Evolutionary conservation across 2,113 vertebrate genomes (phyloP), one percentile per base, ranked within the genome.

Genomic region (Marmota monax): DNA sequence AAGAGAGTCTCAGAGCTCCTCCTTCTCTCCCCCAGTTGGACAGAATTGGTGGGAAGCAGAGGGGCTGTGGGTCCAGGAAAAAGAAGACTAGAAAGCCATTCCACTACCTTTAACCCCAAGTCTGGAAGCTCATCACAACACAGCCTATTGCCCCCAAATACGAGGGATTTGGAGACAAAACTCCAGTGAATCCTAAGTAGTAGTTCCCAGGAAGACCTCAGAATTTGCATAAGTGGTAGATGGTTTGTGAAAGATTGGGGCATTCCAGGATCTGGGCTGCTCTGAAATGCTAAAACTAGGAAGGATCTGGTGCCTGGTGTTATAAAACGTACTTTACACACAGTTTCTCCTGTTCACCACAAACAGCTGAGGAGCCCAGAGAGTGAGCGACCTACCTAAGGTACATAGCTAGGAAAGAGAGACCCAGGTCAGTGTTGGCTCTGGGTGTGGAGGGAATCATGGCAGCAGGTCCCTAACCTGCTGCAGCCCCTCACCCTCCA

Each of bases 61-160:
- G 7, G n/a, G 10, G 22, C 20, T 18, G 0, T 1, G 1, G 23
- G 17, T 13, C 4, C 20, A 20, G 56, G 29, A 27, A 42, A 79
- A 69, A 53, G 18, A 18, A 84, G 27, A 70, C 2, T 34, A 32
- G 51, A 34, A 86, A 67, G 25, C 5, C 8, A 25, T 45, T 37
- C 12, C 53, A 20, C 32, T 37, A 34, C 29, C 32, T 58, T 48
- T 51, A 37, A 77, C 51, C 1, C 1, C 63, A 84, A 69, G 32
- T 83, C 51, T 73, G 70, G 70, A 61, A 53, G 25, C 34, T 88
- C 48, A 10, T 23, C 3, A 11, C 16, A 9, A 37, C 27, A 16
- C 39, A 93, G 70, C 32, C 39, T 29, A 67, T 42, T 83, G 20
- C 45, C 48, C 27, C 53, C 9, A 63, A 51, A 34, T 11, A 17